Base-by-base conservation (phyloP, 2,888 invertebrate genomes). In the Dasypolia templi region DNA sequence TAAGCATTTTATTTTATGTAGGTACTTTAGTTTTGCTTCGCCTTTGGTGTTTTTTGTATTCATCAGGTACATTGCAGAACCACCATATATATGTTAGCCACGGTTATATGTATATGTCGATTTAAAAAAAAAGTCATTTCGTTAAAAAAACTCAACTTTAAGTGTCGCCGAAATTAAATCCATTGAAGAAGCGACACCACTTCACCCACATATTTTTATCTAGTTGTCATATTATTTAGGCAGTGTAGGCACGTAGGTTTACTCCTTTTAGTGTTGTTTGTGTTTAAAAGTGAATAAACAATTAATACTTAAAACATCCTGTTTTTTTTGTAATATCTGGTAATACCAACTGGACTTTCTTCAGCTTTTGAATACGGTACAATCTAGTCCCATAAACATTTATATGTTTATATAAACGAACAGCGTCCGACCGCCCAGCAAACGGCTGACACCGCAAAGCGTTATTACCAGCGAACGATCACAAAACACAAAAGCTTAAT, bases 381-480 rank as follows among this genome's bases (percentile, higher is more conserved):
- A 59, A n/a, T 46, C 9, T 46, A 32, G 46, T 46, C 2, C 14
- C 2, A 22, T 22, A 46, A 17, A 32, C 29, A 63, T 46, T 7
- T 56, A 26, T 11, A 62, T n/a, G n/a, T n/a, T n/a, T n/a, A 61
- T 44, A 42, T 22, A 44, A 67, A 44, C 44, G 11, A 58, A 11
- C 11, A 44, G 17, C 12, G n/a, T 26, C 17, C 5, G 6, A n/a
- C 3, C 68, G 22, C 44, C 6, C 51, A 51, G 19, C 11, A 19
- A 44, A 35, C 58, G 22, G 19, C 35, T 29, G 3, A 17, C 49
- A 58, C 68, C 42, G 14, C 68, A 59, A 29, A 59, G 3, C 11
- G n/a, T 68, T 77, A 51, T 67, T 59, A n/a, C 68, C 35, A 59
- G 29, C 69, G n/a, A 77, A 68, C 56, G 58, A 77, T 53, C 58